Base-by-base conservation (phyloP, 2,888 invertebrate genomes). In the Platycheirus albimanus region DNA sequence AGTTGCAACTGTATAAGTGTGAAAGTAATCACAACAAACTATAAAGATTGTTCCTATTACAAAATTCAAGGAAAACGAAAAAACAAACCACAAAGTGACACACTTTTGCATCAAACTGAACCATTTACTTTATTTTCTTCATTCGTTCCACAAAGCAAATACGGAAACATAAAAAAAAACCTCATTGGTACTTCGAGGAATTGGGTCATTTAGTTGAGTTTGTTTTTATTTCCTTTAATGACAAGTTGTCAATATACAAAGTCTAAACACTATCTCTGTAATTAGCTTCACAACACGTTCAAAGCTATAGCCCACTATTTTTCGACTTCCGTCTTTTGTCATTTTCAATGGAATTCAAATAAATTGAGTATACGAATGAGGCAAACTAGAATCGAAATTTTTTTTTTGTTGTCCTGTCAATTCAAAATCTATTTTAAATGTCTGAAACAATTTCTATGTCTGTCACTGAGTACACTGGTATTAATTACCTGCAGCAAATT, bases 401-500 rank as follows among this genome's bases (percentile, higher is more conserved):
- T n/a, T n/a, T n/a, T n/a, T n/a, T n/a, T n/a, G n/a, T n/a, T n/a
- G 28, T 52, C 33, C 33, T 52, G 52, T 52, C 52, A 52, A 52
- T 30, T 52, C 17, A 7, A 52, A 33, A 52, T 17, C 33, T 13
- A 52, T 52, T 52, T 33, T 11, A 52, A 52, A 7, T n/a, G n/a
- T n/a, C n/a, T n/a, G n/a, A n/a, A n/a, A n/a, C n/a, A n/a, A n/a
- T n/a, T n/a, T n/a, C n/a, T 24, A 24, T 24, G 24, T 24, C 24
- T 24, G 24, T 5, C 24, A 24, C 3, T 24, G 24, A 24, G 24
- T 24, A 24, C 24, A 4, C 3, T 4, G 24, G 24, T 24, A 24
- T 61, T 61, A 61, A 61, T 61, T 61, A 61, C 45, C 45, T 30
- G 8, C 15, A 61, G 17, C 61, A 15, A 17, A 43, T 61, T 45